These are phyloP conservation scores for Pao palembangensis DNA, from an alignment of 2,113 vertebrate genomes.

Conservation along the genomic window DNA sequence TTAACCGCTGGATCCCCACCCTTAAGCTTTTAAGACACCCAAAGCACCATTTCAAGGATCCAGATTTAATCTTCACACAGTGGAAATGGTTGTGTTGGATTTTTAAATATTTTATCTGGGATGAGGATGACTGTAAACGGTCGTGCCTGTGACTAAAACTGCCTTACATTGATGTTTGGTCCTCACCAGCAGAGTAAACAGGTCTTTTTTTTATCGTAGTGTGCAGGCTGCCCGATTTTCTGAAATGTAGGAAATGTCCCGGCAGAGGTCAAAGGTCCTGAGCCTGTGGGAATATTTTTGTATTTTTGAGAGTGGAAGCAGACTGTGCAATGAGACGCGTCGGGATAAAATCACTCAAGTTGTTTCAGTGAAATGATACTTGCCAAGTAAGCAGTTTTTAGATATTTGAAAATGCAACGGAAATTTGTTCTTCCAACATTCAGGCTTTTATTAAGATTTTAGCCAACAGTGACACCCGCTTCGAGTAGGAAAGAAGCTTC, in stretches of 20 bases:
- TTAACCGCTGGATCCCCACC: slow-evolving; percentile 38
- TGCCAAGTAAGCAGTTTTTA: not conserved
- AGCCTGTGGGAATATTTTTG: slow-evolving; percentile 7
- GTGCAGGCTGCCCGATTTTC: too few species aligned
- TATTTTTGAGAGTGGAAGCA: not conserved
- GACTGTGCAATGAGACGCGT: slow-evolving; percentile 1
- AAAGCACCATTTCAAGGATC: slow-evolving; percentile 52
- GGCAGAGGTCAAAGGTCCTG: slow-evolving; percentile 23
- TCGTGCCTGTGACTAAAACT: slow-evolving; percentile 22
- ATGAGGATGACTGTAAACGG: slow-evolving; percentile 37
- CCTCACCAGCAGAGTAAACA: slow-evolving; percentile 36
- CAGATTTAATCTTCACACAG: slow-evolving; percentile 33
- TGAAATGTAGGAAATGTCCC: not conserved
- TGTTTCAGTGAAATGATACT: not conserved
- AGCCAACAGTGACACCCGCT: too few species aligned
- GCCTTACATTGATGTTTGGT: slow-evolving; percentile 11
- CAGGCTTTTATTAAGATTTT: too few species aligned
- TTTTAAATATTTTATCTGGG: slow-evolving; percentile 35
- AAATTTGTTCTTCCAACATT: too few species aligned
- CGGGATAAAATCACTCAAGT: slow-evolving; percentile 2
- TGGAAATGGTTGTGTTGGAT: slow-evolving; percentile 41
- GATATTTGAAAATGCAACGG: too few species aligned
- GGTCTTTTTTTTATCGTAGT: slow-evolving; percentile 26
- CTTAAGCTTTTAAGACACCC: slow-evolving; percentile 50
- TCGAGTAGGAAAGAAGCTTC: too few species aligned